Conservation (phyloP, 1,140 invertebrate species). For the Cephus cinctus region DNA sequence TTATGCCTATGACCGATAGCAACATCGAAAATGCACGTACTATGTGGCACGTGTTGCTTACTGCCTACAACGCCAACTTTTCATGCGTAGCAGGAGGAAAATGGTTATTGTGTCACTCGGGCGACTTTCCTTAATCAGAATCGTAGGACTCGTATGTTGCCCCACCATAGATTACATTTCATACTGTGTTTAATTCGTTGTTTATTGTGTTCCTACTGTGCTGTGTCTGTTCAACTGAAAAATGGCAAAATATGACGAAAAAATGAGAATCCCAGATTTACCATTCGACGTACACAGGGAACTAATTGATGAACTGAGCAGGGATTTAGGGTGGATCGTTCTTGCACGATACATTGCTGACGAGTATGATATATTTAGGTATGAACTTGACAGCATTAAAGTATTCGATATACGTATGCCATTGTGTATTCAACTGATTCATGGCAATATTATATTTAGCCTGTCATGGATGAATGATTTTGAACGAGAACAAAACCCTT, state of each 20-base stretch:
- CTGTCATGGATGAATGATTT: conserved; percentile 27
- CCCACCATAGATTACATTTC: too few species aligned
- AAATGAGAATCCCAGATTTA: conserved; percentile 27
- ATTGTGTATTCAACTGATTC: conserved; percentile 2
- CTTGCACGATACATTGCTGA: conserved; percentile 31
- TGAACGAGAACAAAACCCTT: conserved; percentile 10
- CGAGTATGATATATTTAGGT: conserved; percentile 27
- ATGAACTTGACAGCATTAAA: not conserved
- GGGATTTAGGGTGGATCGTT: conserved; percentile 28
- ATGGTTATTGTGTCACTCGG: too few species aligned
- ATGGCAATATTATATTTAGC: conserved; percentile 5
- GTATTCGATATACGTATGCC: not conserved
- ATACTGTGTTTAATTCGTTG: too few species aligned
- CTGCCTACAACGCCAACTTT: too few species aligned
- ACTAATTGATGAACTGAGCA: conserved; percentile 31
- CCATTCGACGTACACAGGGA: conserved; percentile 26
- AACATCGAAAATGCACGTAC: too few species aligned
- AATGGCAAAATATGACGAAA: conserved; percentile 32
- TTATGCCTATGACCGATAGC: too few species aligned
- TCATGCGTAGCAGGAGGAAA: too few species aligned
- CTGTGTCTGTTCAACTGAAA: too few species aligned
- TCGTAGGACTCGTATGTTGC: too few species aligned
- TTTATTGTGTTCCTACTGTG: too few species aligned
- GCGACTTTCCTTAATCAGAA: too few species aligned
- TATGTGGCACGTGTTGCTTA: too few species aligned